phyloP scores from a whole-genome alignment of 2,888 invertebrate species.

The Antitype chi region DNA sequence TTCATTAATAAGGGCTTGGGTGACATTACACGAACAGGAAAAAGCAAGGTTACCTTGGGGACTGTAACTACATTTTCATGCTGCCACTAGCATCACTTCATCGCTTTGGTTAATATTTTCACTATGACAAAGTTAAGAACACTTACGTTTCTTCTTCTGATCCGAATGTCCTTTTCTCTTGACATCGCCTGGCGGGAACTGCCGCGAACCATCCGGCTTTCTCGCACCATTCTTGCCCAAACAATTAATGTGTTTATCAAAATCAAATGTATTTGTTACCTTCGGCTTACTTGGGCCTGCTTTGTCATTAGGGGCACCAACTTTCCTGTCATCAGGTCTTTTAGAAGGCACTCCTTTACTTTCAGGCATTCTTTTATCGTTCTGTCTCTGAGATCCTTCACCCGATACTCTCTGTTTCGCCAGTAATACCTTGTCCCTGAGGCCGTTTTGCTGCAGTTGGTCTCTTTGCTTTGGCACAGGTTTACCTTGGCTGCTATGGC shows the following conservation, averaged over 20 bases:
- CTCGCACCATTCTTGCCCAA: conserved; percentile 71
- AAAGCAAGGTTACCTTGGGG: conserved; percentile 22
- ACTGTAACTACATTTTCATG: conserved; percentile 15
- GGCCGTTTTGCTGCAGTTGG: conserved; percentile 69
- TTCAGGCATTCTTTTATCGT: conserved; percentile 73
- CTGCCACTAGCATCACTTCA: conserved; percentile 7
- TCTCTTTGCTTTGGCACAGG: conserved; percentile 80
- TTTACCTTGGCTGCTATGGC: conserved; percentile 79
- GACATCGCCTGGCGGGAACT: conserved; percentile 89
- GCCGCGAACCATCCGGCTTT: conserved; percentile 77
- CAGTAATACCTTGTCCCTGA: conserved; percentile 74
- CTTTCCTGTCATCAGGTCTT: conserved; percentile 77
- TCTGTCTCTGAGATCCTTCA: conserved; percentile 71
- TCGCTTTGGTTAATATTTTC: neutral
- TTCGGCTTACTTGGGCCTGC: conserved; percentile 80
- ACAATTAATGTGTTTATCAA: conserved; percentile 86
- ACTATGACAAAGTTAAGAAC: conserved; percentile 5
- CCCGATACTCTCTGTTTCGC: conserved; percentile 72
- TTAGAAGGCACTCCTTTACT: conserved; percentile 70
- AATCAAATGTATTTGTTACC: conserved; percentile 82
- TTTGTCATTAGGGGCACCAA: conserved; percentile 65
- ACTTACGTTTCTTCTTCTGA: conserved; percentile 82
- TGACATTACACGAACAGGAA: conserved; percentile 7
- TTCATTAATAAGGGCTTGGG: neutral
- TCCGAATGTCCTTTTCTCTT: conserved; percentile 78